Conservation (phyloP, 2,888 invertebrate species). For the Drosophila maculinotata region DNA sequence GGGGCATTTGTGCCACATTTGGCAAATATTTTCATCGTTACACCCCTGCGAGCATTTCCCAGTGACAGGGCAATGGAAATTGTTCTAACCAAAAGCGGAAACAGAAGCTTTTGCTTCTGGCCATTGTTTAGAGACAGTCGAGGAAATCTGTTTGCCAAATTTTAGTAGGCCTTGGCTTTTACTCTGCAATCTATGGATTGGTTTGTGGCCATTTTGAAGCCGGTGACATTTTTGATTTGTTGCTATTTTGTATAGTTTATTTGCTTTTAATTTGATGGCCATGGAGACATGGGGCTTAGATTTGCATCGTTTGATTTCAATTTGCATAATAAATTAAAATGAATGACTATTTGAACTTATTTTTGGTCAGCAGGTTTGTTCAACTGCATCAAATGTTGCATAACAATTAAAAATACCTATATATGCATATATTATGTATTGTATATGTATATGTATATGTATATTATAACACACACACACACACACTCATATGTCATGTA, state of each 20-base stretch:
- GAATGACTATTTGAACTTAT: slow-evolving; percentile 11
- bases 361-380: slow-evolving; percentile 14
- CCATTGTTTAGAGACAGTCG: slow-evolving; percentile 47
- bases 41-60: slow-evolving; percentile 35
- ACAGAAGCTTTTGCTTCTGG: slow-evolving; percentile 47
- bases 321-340: slow-evolving; percentile 71
- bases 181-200: slow-evolving; percentile 9
- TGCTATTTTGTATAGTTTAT: slow-evolving; percentile 51
- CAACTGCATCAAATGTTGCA: neutral
- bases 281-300: slow-evolving; percentile 31
- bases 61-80: slow-evolving; percentile 48
- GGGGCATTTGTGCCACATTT: slow-evolving; percentile 49
- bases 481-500: no score
- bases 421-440: neutral
- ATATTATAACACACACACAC: neutral
- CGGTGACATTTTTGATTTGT: slow-evolving; percentile 46
- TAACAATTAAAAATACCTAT: slow-evolving; percentile 3
- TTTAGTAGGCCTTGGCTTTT: slow-evolving; percentile 30
- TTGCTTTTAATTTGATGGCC: slow-evolving; percentile 65
- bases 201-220: slow-evolving; percentile 20
- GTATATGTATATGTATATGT: no score
- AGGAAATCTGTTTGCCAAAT: slow-evolving; percentile 42
- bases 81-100: slow-evolving; percentile 57
- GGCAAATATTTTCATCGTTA: slow-evolving; percentile 61
- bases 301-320: slow-evolving; percentile 49